Percentiles rank a stretch among this genome's conserved stretches.
phyloP scores from a whole-genome alignment of 37 sponge, comb jelly and placozoan species.

The Crambe crambe region DNA sequence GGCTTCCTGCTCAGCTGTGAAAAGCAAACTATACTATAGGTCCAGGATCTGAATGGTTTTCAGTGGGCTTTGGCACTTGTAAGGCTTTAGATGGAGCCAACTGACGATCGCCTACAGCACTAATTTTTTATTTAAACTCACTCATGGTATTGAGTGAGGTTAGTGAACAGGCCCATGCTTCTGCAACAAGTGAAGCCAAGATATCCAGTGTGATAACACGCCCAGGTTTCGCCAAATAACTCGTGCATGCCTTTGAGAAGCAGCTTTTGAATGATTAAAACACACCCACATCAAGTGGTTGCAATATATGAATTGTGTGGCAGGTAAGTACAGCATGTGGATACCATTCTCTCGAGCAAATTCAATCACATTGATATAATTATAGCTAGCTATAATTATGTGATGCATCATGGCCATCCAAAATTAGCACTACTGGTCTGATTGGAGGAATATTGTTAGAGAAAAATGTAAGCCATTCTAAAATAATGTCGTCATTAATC shows the following conservation, averaged over 20 bases:
- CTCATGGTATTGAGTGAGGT: too few species aligned
- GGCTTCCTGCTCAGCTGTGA: too few species aligned
- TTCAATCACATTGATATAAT: conserved; percentile 42
- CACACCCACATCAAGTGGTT: conserved; percentile 50
- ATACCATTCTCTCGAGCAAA: conserved; percentile 46
- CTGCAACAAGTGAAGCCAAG: conserved; percentile 35
- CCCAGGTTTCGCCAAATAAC: conserved; percentile 40
- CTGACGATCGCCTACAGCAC: too few species aligned
- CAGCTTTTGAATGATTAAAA: conserved; percentile 27
- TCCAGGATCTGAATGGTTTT: too few species aligned
- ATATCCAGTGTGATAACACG: conserved; percentile 30
- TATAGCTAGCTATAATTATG: too few species aligned
- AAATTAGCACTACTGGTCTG: conserved; percentile 25
- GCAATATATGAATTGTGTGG: conserved; percentile 61
- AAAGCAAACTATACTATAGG: too few species aligned
- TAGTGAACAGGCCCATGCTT: too few species aligned
- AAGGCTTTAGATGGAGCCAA: too few species aligned
- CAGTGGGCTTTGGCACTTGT: too few species aligned
- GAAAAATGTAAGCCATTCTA: conserved; percentile 51
- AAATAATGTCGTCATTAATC: conserved; percentile 29
- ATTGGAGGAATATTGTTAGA: conserved; percentile 18
- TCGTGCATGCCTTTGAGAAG: conserved; percentile 42
- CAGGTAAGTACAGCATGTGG: conserved; percentile 43
- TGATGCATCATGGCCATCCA: conserved; percentile 51
- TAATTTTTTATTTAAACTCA: too few species aligned